Evolutionary conservation across 2,797 vertebrate species (phyloP).

Genomic region (Notolabrus celidotus): DNA sequence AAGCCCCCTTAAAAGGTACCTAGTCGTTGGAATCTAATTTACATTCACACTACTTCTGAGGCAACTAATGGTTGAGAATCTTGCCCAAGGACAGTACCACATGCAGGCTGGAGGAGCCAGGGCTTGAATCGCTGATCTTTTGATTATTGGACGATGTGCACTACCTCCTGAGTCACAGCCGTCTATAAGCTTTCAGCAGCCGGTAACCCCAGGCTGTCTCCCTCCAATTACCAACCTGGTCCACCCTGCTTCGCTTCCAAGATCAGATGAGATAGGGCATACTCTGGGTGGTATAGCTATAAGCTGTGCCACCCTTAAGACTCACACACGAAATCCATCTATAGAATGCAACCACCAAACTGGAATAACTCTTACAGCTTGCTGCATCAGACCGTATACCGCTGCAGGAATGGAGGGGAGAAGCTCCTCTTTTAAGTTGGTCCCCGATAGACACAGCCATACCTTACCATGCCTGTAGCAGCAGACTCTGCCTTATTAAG

Average conservation of each 20-base stretch:
- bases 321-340: not conserved
- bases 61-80: not conserved
- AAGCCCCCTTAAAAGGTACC: not conserved
- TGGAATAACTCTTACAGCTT: not conserved
- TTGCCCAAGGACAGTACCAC: not conserved
- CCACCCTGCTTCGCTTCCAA: conserved; percentile 1
- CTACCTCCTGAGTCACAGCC: not conserved
- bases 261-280: not conserved
- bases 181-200: not conserved
- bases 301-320: not conserved
- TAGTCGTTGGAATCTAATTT: not conserved
- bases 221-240: not conserved
- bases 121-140: not conserved
- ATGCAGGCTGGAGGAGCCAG: not conserved
- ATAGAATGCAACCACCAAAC: not conserved
- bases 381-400: not conserved
- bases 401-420: not conserved
- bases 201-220: not conserved
- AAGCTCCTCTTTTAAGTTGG: not conserved
- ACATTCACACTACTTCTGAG: not conserved
- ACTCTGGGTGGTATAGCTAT: not conserved
- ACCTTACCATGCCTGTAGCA: not conserved
- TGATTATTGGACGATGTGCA: not conserved
- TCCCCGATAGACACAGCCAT: not conserved
- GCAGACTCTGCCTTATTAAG: not conserved